Percentiles rank a stretch among this genome's conserved stretches.
Evolutionary conservation across 2,888 invertebrate genomes (phyloP).

Genomic region (Diabrotica balteata): DNA sequence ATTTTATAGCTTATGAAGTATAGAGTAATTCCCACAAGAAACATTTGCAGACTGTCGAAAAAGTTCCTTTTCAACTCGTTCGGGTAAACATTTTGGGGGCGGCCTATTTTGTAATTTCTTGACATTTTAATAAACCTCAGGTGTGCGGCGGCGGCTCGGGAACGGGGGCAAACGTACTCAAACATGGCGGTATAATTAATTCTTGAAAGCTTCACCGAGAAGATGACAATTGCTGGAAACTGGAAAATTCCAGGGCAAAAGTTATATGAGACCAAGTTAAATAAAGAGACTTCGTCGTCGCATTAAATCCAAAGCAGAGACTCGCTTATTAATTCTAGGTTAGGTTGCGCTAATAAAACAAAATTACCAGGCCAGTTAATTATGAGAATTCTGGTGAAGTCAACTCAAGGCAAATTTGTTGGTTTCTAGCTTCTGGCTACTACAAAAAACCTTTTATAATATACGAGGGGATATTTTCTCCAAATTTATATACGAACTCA

Average conservation of each 20-base stretch:
- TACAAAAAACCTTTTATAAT: conserved; percentile 24
- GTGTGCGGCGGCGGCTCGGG: conserved; percentile 1
- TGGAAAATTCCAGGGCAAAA: conserved; percentile 47
- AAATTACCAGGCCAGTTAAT: conserved; percentile 54
- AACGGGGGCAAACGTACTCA: conserved; percentile 21
- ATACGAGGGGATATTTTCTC: neutral
- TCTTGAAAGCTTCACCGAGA: conserved; percentile 36
- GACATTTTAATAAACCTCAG: conserved; percentile 5
- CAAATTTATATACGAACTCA: too few species aligned
- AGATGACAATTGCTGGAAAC: conserved; percentile 49
- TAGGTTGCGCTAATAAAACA: conserved; percentile 53
- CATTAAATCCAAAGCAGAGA: conserved; percentile 49
- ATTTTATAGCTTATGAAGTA: too few species aligned
- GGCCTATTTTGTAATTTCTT: neutral
- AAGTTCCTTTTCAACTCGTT: too few species aligned
- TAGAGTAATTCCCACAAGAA: too few species aligned
- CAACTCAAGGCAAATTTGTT: conserved; percentile 41
- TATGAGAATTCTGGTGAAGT: conserved; percentile 51
- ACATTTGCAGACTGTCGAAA: too few species aligned
- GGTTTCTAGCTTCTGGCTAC: conserved; percentile 30
- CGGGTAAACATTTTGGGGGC: too few species aligned
- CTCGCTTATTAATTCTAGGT: conserved; percentile 54
- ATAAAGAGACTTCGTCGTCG: conserved; percentile 48
- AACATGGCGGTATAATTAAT: conserved; percentile 42
- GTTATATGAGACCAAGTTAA: conserved; percentile 48